These are phyloP conservation scores for Tylochromis polylepis DNA, from an alignment of 2,113 vertebrate species.

Conservation along the genomic window DNA sequence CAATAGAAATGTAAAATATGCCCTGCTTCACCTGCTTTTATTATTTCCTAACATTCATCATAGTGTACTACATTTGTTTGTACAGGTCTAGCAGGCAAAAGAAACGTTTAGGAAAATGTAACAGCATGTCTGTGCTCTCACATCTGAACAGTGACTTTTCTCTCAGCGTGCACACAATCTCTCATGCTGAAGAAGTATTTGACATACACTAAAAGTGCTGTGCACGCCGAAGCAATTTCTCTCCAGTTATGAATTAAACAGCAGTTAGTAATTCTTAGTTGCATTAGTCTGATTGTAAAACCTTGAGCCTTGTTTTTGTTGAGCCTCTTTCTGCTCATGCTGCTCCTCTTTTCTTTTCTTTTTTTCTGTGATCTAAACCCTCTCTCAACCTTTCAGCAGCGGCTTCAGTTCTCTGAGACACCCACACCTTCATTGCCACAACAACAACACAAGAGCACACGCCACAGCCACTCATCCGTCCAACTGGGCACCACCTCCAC, in stretches of 20 bases:
- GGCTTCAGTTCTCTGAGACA: constrained; percentile 67
- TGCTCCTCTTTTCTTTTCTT: neutral
- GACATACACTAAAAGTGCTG: neutral
- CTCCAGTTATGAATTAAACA: neutral
- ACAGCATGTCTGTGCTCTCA: neutral
- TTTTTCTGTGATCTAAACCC: neutral
- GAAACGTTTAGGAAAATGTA: neutral
- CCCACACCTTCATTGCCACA: constrained; percentile 45
- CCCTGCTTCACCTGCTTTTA: neutral
- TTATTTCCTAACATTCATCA: neutral
- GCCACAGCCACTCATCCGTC: constrained; percentile 25
- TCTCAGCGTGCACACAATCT: neutral
- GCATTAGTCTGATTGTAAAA: neutral
- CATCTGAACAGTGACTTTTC: neutral
- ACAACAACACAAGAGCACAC: constrained; percentile 56
- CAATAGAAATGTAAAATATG: neutral
- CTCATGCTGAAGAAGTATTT: neutral
- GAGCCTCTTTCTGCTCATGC: neutral
- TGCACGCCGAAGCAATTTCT: neutral
- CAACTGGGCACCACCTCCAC: constrained; percentile 59
- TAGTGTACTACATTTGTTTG: neutral
- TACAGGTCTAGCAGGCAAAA: neutral
- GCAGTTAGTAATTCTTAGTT: neutral
- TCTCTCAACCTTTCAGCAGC: constrained; percentile 35
- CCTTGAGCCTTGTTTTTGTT: neutral